Percentiles rank a stretch among this genome's conserved stretches.
Conservation (phyloP, 2,888 invertebrate species). For the Hydraecia micacea region DNA sequence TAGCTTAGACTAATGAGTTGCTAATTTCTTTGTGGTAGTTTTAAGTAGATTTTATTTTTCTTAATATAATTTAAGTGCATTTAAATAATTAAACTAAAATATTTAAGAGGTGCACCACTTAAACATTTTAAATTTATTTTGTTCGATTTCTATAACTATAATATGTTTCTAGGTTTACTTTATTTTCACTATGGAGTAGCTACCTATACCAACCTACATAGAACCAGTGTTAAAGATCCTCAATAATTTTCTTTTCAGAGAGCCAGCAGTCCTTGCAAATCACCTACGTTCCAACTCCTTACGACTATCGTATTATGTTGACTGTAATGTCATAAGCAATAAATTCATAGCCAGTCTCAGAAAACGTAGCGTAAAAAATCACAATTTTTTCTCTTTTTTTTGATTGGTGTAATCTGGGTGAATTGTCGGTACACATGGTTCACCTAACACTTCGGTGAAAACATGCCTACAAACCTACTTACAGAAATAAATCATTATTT, state of each 20-base stretch:
- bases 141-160: background rate
- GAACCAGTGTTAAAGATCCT: background rate
- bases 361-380: background rate
- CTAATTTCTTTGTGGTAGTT: background rate
- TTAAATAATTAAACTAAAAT: background rate
- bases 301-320: background rate
- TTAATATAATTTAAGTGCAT: too few relatives aligned
- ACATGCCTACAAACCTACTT: too few relatives aligned
- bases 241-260: background rate
- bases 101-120: too few relatives aligned
- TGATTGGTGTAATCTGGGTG: background rate
- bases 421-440: too few relatives aligned
- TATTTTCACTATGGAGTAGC: too few relatives aligned
- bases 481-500: too few relatives aligned
- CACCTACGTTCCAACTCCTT: background rate
- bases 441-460: too few relatives aligned
- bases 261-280: background rate
- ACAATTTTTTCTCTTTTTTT: background rate
- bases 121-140: background rate
- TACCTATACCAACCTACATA: background rate
- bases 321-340: background rate
- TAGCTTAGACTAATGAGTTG: conserved; percentile 3
- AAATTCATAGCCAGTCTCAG: background rate
- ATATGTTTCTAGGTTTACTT: background rate
- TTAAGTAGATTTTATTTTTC: background rate